Evolutionary conservation across 1,140 invertebrate genomes (phyloP).

Genomic region (Lepidurus couesii): DNA sequence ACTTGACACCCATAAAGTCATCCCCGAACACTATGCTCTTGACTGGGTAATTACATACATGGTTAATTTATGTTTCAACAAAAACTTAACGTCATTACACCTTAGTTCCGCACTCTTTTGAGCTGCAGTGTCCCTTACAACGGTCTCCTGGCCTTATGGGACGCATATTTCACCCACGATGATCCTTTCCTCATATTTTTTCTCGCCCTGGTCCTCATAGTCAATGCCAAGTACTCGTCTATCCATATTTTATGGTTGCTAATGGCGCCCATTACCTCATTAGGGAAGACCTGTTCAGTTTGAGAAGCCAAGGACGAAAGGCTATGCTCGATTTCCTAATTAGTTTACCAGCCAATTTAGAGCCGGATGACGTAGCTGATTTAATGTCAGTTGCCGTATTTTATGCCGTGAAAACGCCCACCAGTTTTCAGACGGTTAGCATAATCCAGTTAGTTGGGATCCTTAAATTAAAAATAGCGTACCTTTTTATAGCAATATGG

Average conservation of each 20-base stretch:
- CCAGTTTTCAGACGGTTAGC: constrained; percentile 72
- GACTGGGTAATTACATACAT: constrained; percentile 60
- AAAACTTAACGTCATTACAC: constrained; percentile 30
- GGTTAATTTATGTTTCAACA: neutral
- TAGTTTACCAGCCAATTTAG: constrained; percentile 74
- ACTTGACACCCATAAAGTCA: constrained; percentile 90
- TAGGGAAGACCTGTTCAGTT: constrained; percentile 75
- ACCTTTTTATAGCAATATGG: neutral
- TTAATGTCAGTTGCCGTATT: constrained; percentile 94
- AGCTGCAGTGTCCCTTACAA: constrained; percentile 76
- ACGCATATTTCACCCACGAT: constrained; percentile 91
- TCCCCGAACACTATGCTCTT: constrained; percentile 82
- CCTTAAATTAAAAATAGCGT: neutral
- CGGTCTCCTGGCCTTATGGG: constrained; percentile 90
- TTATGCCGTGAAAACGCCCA: constrained; percentile 85
- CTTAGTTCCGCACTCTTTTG: constrained; percentile 79
- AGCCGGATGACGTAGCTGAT: constrained; percentile 91
- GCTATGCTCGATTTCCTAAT: constrained; percentile 66
- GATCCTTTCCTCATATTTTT: constrained; percentile 97
- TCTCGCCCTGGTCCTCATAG: constrained; percentile 86
- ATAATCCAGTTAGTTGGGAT: neutral
- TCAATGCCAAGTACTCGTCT: constrained; percentile 74
- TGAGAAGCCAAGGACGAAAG: constrained; percentile 66
- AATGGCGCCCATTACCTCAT: constrained; percentile 30
- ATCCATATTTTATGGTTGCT: constrained; percentile 17